Evolutionary conservation across 30 jellyfish, hydroid and myxozoan genomes (phyloP), one percentile per base, ranked within the genome.

Genomic region (Aurelia aurita): DNA sequence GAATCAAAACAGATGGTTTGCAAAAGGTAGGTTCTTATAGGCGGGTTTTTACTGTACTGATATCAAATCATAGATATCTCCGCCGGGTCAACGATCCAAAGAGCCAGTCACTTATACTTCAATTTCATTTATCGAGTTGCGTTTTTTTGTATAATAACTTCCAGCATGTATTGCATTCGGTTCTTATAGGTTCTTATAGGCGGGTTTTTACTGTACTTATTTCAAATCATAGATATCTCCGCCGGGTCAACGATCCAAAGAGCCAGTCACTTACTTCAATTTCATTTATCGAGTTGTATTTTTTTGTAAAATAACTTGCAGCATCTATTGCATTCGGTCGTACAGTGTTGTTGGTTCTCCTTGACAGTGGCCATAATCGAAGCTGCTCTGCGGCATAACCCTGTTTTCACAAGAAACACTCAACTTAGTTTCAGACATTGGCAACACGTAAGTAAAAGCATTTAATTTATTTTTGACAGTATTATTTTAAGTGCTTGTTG

Each of bases 291-390:
- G 72, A 58, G 10, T 79, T 74, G 69, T 59, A 9, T 19, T 84
- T 80, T 32, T 86, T 74, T 85, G 88, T 82, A 34, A 88, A 97
- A n/a, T 75, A 89, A 26, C 27, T 88, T n/a, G 92, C 82, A 6
- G 61, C 12, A n/a, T 93, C 98, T 59, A 93, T 84, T 20, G 79
- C 46, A 39, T 93, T 93, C 54, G 98, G 98, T 20, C 98, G 90
- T 22, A 89, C 61, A 9, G 98, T 93, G 59, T 84, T 82, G 93
- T 93, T 93, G 1, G 97, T 78, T 25, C 98, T 95, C 53, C 91
- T 76, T 62, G 90, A 95, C 65, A 93, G 82, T 5, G 97, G 97
- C 98, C 98, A 93, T 25, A 93, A 80, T 2, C 97, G 97, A 35
- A 95, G 86, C 62, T 93, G 98, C 27, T 89, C 88, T 15, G 97